Evolutionary conservation across 2,888 invertebrate species (phyloP).

Genomic region (Agriopis marginaria): DNA sequence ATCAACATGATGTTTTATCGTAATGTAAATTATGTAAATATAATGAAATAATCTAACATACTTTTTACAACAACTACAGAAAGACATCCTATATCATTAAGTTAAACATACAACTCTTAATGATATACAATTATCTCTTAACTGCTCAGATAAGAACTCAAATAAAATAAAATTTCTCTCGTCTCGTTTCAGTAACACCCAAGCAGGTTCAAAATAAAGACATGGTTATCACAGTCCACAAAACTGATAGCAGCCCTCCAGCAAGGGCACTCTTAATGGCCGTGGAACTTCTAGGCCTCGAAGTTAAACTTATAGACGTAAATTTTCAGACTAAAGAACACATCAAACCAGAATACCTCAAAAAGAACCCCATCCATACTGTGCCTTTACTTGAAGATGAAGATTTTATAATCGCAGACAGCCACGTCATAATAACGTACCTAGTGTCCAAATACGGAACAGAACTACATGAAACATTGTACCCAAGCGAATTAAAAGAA

Average conservation of each 20-base stretch:
- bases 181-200: neutral
- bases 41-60: too few species aligned
- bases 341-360: conserved; percentile 17
- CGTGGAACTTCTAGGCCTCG: neutral
- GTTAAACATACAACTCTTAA: neutral
- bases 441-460: conserved; percentile 10
- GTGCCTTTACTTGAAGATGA: conserved; percentile 12
- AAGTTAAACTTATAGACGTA: conserved; percentile 1
- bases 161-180: neutral
- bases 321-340: neutral
- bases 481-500: conserved; percentile 1
- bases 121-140: neutral
- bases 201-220: neutral
- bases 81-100: neutral
- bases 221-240: conserved; percentile 9
- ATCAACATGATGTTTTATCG: too few species aligned
- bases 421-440: conserved; percentile 14
- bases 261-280: conserved; percentile 16
- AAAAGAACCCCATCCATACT: conserved; percentile 17
- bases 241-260: conserved; percentile 4
- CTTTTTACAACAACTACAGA: neutral
- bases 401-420: conserved; percentile 8
- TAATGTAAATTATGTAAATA: too few species aligned
- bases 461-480: conserved; percentile 1
- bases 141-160: neutral